phyloP scores from a whole-genome alignment of 1,140 invertebrate species.

The Ganaspis sp. region DNA sequence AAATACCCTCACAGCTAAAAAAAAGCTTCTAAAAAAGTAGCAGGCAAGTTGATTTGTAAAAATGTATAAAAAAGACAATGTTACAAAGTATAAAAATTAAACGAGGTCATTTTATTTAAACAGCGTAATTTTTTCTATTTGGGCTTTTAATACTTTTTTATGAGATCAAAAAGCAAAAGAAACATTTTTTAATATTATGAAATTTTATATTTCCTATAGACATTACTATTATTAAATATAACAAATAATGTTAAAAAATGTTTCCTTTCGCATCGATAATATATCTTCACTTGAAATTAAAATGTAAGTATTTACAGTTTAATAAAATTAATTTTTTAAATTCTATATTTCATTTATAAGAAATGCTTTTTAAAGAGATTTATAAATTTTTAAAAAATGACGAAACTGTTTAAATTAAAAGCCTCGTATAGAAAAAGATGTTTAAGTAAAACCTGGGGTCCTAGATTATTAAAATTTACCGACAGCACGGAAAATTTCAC shows the following conservation, averaged over 20 bases:
- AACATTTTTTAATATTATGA: background rate
- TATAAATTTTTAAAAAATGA: conserved; percentile 49
- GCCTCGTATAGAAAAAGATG: conserved; percentile 17
- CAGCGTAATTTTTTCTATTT: conserved; percentile 24
- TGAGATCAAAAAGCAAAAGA: background rate
- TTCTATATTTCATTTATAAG: too few species aligned
- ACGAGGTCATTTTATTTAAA: conserved; percentile 44
- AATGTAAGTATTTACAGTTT: background rate
- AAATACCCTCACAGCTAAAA: conserved; percentile 34
- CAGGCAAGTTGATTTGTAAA: conserved; percentile 53
- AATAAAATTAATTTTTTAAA: too few species aligned
- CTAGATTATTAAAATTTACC: conserved; percentile 41
- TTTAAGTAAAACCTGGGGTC: conserved; percentile 21
- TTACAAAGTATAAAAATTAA: conserved; percentile 56
- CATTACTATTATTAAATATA: too few species aligned
- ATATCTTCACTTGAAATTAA: conserved; percentile 2
- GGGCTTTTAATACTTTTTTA: too few species aligned
- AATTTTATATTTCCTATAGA: too few species aligned
- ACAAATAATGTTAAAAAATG: too few species aligned
- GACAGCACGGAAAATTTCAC: conserved; percentile 58
- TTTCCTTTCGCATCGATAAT: too few species aligned
- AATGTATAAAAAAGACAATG: conserved; percentile 61
- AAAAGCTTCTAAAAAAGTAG: conserved; percentile 50
- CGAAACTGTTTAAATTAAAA: conserved; percentile 4
- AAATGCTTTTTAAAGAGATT: conserved; percentile 22